Conservation (phyloP, 2,113 vertebrate genomes). For the Aspidoscelis tigris region DNA sequence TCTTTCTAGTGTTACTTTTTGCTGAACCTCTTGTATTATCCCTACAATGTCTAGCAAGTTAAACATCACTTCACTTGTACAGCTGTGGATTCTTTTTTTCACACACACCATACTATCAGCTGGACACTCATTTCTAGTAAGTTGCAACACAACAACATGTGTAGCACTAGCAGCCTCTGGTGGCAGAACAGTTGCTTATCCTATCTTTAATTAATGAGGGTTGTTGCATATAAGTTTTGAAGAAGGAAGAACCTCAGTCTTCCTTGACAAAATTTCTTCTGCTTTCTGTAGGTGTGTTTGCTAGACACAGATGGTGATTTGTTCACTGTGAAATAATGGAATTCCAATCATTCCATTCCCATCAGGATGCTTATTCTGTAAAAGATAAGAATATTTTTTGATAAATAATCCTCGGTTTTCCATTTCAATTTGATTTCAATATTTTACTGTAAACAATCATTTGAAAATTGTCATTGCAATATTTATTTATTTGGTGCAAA, state of each 20-base stretch:
- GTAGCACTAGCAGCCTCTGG: slow-evolving; percentile 29
- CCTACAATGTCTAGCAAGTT: background rate
- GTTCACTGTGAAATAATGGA: background rate
- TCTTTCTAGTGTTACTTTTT: background rate
- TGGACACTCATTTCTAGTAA: slow-evolving; percentile 20
- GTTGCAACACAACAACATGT: background rate
- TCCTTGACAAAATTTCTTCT: background rate
- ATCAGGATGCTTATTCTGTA: background rate
- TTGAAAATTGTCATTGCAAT: background rate
- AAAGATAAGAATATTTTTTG: background rate
- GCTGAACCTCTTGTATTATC: background rate
- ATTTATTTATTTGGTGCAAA: background rate
- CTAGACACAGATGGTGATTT: background rate
- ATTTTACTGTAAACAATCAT: background rate
- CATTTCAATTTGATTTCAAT: background rate
- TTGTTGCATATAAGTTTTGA: background rate
- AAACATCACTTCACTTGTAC: background rate
- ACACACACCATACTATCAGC: background rate
- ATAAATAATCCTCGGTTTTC: background rate
- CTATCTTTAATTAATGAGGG: slow-evolving; percentile 17
- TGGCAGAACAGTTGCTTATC: slow-evolving; percentile 18
- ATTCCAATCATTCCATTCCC: background rate
- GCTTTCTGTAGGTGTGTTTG: background rate
- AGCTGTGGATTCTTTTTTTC: background rate
- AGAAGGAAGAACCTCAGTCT: background rate